phyloP scores from a whole-genome alignment of 2,797 vertebrate species.

The Lepidocolaptes lacrymiger region DNA sequence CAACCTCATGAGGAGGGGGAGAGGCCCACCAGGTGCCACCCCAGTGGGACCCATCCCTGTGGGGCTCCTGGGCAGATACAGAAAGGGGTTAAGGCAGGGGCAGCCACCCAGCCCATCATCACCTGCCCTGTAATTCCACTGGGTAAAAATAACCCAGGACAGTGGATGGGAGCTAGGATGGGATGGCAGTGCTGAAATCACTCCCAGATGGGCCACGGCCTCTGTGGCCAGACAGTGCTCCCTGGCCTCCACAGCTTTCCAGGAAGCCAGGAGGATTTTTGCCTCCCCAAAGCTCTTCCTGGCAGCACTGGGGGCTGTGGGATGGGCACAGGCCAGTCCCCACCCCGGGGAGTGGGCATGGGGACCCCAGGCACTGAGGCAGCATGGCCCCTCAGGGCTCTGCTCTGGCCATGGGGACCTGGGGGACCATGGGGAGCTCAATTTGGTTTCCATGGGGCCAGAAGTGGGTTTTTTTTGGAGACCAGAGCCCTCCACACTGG shows the following conservation, averaged over 20 bases:
- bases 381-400: fast-evolving
- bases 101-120: not conserved
- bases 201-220: slow-evolving; percentile 70
- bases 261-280: not conserved
- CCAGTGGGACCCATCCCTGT: not conserved
- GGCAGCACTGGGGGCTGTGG: not conserved
- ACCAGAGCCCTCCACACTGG: not conserved
- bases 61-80: not conserved
- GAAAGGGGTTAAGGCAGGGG: slow-evolving; percentile 11
- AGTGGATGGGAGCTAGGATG: not conserved
- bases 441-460: not conserved
- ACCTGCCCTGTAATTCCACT: slow-evolving; percentile 63
- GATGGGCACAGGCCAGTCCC: fast-evolving
- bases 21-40: not conserved
- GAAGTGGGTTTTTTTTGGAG: not conserved
- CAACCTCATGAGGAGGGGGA: not conserved
- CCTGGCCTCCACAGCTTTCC: not conserved
- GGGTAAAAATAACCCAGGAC: slow-evolving; percentile 68
- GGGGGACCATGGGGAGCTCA: not conserved
- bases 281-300: not conserved
- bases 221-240: fast-evolving
- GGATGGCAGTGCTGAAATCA: slow-evolving; percentile 52
- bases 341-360: fast-evolving
- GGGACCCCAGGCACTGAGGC: fast-evolving
- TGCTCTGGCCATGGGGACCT: not conserved